phyloP scores from a whole-genome alignment of 2,888 invertebrate genomes.

The Biston stratarius region DNA sequence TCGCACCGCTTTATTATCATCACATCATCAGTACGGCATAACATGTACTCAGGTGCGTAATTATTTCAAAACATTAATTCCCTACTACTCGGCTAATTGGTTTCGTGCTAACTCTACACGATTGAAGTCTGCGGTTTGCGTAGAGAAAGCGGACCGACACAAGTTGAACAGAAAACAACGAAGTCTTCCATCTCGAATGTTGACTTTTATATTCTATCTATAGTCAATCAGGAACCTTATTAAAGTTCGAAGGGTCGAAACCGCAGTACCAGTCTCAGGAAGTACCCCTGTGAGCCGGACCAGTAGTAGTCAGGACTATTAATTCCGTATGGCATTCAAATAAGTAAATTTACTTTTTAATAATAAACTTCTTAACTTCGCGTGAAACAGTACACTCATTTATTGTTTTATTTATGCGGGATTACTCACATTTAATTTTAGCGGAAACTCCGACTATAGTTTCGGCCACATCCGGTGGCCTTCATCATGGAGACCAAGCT shows the following conservation, averaged over 20 bases:
- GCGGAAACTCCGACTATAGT: too few relatives aligned
- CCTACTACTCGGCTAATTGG: constrained; percentile 37
- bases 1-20: constrained; percentile 4
- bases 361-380: too few relatives aligned
- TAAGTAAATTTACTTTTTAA: not conserved
- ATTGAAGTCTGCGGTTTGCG: constrained; percentile 38
- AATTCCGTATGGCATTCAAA: constrained; percentile 16
- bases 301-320: not conserved
- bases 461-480: too few relatives aligned
- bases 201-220: constrained; percentile 36
- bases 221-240: constrained; percentile 53
- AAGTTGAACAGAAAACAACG: constrained; percentile 23
- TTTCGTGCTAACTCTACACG: constrained; percentile 37
- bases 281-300: too few relatives aligned
- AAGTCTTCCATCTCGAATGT: constrained; percentile 24
- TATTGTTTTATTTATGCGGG: too few relatives aligned
- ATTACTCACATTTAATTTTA: too few relatives aligned
- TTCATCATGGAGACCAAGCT: too few relatives aligned
- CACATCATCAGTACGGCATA: constrained; percentile 6
- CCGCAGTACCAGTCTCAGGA: constrained; percentile 42
- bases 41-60: constrained; percentile 23
- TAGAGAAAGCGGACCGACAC: constrained; percentile 35
- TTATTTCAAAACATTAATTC: constrained; percentile 21
- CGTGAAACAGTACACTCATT: too few relatives aligned
- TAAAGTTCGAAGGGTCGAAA: constrained; percentile 49